These are phyloP conservation scores for Antitype chi DNA, from an alignment of 2,888 invertebrate species.

Conservation along the genomic window DNA sequence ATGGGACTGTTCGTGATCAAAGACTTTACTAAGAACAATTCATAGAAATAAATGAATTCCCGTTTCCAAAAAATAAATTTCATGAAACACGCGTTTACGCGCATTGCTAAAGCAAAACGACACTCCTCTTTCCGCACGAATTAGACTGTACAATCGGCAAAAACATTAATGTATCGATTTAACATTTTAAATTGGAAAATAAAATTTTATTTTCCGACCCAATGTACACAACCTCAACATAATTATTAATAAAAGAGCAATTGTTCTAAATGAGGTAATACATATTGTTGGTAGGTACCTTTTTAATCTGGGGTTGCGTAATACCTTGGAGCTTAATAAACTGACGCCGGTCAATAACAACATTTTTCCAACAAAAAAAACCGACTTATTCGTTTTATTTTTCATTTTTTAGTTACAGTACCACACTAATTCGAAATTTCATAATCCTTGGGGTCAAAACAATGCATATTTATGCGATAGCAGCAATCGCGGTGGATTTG, in stretches of 20 bases:
- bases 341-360: conserved; percentile 17
- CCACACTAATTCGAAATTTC: too few species aligned
- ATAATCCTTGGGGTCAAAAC: too few species aligned
- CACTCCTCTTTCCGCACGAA: not conserved
- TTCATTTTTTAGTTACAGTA: too few species aligned
- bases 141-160: not conserved
- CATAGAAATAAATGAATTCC: not conserved
- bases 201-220: conserved; percentile 21
- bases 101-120: not conserved
- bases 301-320: conserved; percentile 20
- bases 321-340: conserved; percentile 34
- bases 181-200: conserved; percentile 27
- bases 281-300: conserved; percentile 30
- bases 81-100: not conserved
- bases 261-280: conserved; percentile 48
- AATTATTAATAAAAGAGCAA: conserved; percentile 45
- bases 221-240: conserved; percentile 14
- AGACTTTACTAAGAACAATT: not conserved
- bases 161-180: not conserved
- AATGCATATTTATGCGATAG: too few species aligned
- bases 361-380: too few species aligned
- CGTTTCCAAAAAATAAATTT: not conserved
- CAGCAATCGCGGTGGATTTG: too few species aligned
- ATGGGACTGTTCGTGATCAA: not conserved
- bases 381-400: too few species aligned